Base-by-base conservation (phyloP, 2,888 invertebrate genomes). In the Drosophila peninsularis region DNA sequence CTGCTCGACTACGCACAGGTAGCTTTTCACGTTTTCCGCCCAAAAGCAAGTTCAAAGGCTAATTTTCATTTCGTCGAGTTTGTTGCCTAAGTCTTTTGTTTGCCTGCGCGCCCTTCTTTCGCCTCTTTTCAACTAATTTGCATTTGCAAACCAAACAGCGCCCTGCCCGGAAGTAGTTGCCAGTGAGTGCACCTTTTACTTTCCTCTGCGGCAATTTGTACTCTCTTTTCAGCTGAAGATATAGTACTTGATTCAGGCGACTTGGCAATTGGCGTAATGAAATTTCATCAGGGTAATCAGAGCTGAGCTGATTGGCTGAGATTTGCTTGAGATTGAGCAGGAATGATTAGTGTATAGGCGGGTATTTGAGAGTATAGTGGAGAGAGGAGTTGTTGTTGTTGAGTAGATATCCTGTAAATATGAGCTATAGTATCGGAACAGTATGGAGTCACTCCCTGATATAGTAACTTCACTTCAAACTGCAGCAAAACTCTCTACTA, bases 31-130 rank as follows among this genome's bases (percentile, higher is more conserved):
- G 45, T 37, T 55, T 34, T 37, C 41, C 21, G 52, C 41, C 27
- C 34, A 52, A 58, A 44, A 27, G 17, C 47, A 27, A 64, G 71
- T 85, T 85, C 88, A 88, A 56, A 66, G 70, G 69, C 80, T 68
- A 85, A 83, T 83, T 83, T 83, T 83, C 82, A 74, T 75, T 75
- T 84, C 75, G 80, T 64, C 88, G 75, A 82, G 88, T 88, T 88
- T 68, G 85, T 63, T 68, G 86, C 78, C 65, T 60, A 77, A 85
- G 88, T 82, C 80, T 71, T 83, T 86, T 72, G 82, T 71, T 73
- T 45, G 7, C 19, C 47, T 19, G 24, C 24, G 34, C 32, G 37
- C 30, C 24, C 30, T 54, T 61, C 67, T 68, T 66, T 71, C 7
- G 14, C 66, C 66, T 52, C 62, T 75, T 61, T 64, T 75, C 53